Percentiles rank a stretch among this genome's conserved stretches.
Conservation (phyloP, 2,888 invertebrate genomes). For the Agonopterix heracliana region DNA sequence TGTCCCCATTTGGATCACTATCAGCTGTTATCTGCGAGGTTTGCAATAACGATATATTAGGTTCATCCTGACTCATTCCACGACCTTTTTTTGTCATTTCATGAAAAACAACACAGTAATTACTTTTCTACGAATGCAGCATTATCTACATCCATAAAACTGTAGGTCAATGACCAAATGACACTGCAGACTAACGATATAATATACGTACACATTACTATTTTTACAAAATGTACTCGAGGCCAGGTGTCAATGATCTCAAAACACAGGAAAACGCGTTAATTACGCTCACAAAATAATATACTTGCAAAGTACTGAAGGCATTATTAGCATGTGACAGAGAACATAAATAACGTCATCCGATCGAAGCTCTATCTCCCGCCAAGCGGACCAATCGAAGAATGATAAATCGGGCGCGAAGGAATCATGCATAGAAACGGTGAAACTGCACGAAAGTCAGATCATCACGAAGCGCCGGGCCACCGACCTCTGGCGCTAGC, state of each 20-base stretch:
- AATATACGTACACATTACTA: too few species aligned
- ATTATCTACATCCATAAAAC: slow-evolving; percentile 9
- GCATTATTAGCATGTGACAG: too few species aligned
- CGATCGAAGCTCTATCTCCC: not conserved
- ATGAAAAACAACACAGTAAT: not conserved
- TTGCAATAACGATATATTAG: not conserved
- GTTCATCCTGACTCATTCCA: not conserved
- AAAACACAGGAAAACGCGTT: not conserved
- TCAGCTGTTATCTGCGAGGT: slow-evolving; percentile 11
- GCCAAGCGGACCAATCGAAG: slow-evolving; percentile 7
- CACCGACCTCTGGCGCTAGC: slow-evolving; percentile 38
- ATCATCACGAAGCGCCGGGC: slow-evolving; percentile 19
- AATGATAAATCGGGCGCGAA: slow-evolving; percentile 18
- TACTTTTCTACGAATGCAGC: not conserved
- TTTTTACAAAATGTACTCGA: slow-evolving; percentile 10
- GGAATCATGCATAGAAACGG: slow-evolving; percentile 19
- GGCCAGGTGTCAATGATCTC: slow-evolving; percentile 38
- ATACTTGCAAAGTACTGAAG: too few species aligned
- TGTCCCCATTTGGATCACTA: slow-evolving; percentile 10
- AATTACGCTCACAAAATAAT: too few species aligned
- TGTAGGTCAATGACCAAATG: slow-evolving; percentile 36
- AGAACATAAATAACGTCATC: too few species aligned
- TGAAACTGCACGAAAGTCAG: slow-evolving; percentile 31
- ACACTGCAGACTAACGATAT: slow-evolving; percentile 17
- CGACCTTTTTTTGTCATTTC: not conserved